Evolutionary conservation across 1,140 invertebrate genomes (phyloP).

Genomic region (Reticulitermes speratus): DNA sequence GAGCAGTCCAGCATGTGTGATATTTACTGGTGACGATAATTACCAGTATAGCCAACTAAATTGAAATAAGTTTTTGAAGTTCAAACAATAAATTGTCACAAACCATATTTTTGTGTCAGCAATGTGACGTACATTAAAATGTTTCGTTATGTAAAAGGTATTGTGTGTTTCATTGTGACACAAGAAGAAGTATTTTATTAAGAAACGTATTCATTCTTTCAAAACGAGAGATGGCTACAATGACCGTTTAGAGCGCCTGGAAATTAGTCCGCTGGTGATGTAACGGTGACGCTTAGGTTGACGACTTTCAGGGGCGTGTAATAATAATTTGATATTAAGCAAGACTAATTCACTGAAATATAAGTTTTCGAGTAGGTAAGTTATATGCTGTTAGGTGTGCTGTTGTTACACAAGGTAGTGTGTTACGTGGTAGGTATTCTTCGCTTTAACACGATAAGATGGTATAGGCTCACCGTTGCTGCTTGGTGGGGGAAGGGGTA

Average conservation of each 20-base stretch:
- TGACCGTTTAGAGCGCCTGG: background rate
- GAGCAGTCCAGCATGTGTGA: background rate
- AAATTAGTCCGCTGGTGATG: constrained; percentile 37
- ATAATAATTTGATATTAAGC: constrained; percentile 8
- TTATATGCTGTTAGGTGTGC: constrained; percentile 24
- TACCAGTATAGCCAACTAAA: background rate
- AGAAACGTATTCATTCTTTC: too few species aligned
- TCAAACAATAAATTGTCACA: background rate
- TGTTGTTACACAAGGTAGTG: background rate
- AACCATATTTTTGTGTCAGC: too few species aligned
- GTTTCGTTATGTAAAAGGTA: too few species aligned
- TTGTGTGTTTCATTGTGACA: too few species aligned
- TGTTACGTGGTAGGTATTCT: background rate
- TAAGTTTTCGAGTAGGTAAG: background rate
- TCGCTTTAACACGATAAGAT: background rate
- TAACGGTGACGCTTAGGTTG: constrained; percentile 39
- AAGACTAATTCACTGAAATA: background rate
- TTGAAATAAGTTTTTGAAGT: background rate
- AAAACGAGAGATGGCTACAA: background rate
- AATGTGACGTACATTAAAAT: too few species aligned
- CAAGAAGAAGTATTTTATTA: background rate
- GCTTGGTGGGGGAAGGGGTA: background rate
- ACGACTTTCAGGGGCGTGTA: constrained; percentile 35
- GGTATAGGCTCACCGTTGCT: background rate
- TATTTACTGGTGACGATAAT: background rate